Conservation (phyloP, 2,113 vertebrate genomes). For the Nipponia nippon region DNA sequence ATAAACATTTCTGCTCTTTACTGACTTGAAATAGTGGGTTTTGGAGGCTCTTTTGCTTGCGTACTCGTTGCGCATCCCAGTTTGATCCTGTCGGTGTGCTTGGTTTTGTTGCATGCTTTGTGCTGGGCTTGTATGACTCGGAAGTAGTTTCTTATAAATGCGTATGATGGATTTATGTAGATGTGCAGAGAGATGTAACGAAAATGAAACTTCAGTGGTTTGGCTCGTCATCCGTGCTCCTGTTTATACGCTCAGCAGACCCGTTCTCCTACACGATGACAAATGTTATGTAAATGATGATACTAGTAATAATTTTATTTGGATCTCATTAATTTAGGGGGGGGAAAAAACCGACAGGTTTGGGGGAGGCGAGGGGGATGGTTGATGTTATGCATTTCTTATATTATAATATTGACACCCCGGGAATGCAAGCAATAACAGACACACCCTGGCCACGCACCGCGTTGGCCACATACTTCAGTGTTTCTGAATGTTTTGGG, state of each 20-base stretch:
- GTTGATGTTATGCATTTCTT: background rate
- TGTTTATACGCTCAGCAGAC: fast-evolving
- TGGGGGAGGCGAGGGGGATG: background rate
- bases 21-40: fast-evolving
- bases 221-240: background rate
- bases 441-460: background rate
- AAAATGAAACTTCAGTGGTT: background rate
- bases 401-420: fast-evolving
- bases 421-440: background rate
- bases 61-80: fast-evolving
- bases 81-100: background rate
- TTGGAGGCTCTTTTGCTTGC: background rate
- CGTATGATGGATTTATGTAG: fast-evolving
- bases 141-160: background rate
- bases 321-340: background rate
- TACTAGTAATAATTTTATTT: background rate
- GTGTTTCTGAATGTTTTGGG: background rate
- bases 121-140: background rate
- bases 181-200: background rate
- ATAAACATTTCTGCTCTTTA: background rate
- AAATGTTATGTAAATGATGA: background rate
- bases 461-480: background rate
- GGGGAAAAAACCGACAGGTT: background rate
- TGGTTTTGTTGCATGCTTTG: background rate
- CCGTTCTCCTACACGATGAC: fast-evolving